These are phyloP conservation scores for Anser cygnoides DNA, from an alignment of 2,113 vertebrate species.

Conservation along the genomic window DNA sequence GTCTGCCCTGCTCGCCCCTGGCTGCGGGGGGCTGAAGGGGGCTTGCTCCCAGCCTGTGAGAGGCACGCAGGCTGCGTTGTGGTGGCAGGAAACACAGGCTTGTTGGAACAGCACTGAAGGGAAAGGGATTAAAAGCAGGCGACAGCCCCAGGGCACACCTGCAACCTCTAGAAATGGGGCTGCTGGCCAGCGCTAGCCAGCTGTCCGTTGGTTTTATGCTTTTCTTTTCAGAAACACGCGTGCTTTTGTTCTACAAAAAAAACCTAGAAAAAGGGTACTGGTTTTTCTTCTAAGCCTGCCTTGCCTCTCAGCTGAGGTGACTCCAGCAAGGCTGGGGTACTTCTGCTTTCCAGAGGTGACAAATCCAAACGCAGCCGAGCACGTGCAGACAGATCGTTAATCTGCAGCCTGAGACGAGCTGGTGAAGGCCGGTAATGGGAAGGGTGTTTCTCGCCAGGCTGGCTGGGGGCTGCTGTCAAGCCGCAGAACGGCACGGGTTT, in stretches of 20 bases:
- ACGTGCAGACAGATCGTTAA: accelerated
- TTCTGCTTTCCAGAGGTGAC: not conserved
- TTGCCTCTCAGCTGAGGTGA: not conserved
- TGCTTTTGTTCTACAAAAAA: not conserved
- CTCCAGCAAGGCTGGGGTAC: not conserved
- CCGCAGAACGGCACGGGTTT: not conserved
- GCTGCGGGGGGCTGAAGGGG: too few relatives aligned
- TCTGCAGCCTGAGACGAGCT: not conserved
- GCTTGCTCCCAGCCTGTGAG: too few relatives aligned
- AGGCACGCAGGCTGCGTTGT: too few relatives aligned
- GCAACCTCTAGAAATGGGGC: not conserved
- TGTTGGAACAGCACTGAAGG: too few relatives aligned
- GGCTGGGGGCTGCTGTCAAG: not conserved
- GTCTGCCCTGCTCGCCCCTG: not conserved
- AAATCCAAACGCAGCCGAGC: not conserved
- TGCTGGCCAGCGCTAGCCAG: not conserved
- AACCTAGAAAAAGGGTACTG: not conserved
- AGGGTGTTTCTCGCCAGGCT: not conserved
- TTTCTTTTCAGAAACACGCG: not conserved
- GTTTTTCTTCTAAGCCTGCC: not conserved
- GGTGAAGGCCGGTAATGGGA: accelerated
- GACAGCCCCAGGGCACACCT: not conserved
- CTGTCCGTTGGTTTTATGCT: not conserved
- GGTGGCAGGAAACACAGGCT: too few relatives aligned
- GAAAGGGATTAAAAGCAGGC: too few relatives aligned